phyloP scores from a whole-genome alignment of 2,797 vertebrate species.

The Arnoldichthys spilopterus region DNA sequence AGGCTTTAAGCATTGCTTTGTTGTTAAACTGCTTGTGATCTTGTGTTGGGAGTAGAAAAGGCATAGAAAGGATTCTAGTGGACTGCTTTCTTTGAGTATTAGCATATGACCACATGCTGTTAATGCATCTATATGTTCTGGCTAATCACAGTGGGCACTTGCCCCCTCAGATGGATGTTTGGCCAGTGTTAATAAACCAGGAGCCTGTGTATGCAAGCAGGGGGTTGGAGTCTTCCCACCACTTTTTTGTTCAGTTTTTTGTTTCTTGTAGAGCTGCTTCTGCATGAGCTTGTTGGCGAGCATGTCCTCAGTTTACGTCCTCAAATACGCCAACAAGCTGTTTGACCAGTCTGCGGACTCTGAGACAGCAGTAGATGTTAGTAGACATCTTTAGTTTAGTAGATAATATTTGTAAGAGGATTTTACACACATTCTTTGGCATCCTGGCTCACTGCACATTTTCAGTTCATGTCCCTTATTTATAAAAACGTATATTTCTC shows the following conservation, averaged over 20 bases:
- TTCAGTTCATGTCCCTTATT: too few species aligned
- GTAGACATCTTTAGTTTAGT: too few species aligned
- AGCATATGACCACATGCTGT: not conserved
- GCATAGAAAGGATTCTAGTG: not conserved
- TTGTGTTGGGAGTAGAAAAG: not conserved
- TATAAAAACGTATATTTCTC: too few species aligned
- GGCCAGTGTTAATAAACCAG: constrained; percentile 12
- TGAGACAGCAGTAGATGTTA: not conserved
- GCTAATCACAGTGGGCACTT: not conserved
- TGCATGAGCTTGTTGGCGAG: not conserved
- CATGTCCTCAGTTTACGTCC: not conserved
- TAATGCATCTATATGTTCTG: not conserved
- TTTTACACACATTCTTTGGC: too few species aligned
- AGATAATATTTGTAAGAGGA: too few species aligned
- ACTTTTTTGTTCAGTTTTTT: not conserved
- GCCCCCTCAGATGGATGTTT: constrained; percentile 8
- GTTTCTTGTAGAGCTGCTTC: constrained; percentile 1
- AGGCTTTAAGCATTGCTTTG: not conserved
- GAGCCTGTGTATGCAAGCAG: not conserved
- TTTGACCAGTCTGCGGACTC: not conserved
- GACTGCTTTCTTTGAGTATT: not conserved
- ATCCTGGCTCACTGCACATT: too few species aligned
- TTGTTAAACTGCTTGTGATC: not conserved
- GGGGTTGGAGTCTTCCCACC: not conserved
- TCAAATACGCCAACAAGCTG: not conserved